Evolutionary conservation across 2,888 invertebrate species (phyloP), one percentile per base, ranked within the genome.

Genomic region (Anarsia innoxiella): DNA sequence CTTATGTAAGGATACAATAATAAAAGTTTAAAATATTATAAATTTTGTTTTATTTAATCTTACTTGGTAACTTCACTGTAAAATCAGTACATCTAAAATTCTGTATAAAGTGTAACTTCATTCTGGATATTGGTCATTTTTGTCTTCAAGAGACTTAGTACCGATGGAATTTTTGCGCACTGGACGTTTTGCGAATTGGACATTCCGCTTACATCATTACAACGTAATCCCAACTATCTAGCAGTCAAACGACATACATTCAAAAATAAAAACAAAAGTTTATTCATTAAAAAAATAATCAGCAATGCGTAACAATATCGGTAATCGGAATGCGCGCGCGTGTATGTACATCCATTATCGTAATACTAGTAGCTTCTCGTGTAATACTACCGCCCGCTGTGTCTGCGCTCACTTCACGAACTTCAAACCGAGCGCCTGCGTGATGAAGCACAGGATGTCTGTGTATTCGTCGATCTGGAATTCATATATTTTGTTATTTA

Each of bases 401-500:
- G 47, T 47, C 48, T 40, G 38, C 13, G 39, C 36, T 66, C 56
- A 68, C 52, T 67, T 66, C 36, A 64, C 58, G 51, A 91, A 93
- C 50, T 89, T 71, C 35, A 95, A 83, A 10, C 88, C 88, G 42
- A 95, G 80, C 23, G 92, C 87, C 69, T 91, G 89, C 34, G 90
- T 89, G 54, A 96, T 87, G 79, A 96, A 96, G 65, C 92, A 89
- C 59, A 96, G 87, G 52, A 96, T 93, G 67, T 99, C 97, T 0
- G 94, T 93, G 59, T 92, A 88, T 75, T 98, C 97, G 49, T 96
- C 97, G 63, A 98, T 98, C 92, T 96, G 87, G 61, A 88, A 71
- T 35, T 8, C 19, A 19, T 19, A 5, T 19, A n/a, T n/a, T n/a
- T n/a, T n/a, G n/a, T n/a, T n/a, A n/a, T n/a, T n/a, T n/a, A n/a